Evolutionary conservation across 1,140 invertebrate genomes (phyloP).

Genomic region (Pararge aegeria): DNA sequence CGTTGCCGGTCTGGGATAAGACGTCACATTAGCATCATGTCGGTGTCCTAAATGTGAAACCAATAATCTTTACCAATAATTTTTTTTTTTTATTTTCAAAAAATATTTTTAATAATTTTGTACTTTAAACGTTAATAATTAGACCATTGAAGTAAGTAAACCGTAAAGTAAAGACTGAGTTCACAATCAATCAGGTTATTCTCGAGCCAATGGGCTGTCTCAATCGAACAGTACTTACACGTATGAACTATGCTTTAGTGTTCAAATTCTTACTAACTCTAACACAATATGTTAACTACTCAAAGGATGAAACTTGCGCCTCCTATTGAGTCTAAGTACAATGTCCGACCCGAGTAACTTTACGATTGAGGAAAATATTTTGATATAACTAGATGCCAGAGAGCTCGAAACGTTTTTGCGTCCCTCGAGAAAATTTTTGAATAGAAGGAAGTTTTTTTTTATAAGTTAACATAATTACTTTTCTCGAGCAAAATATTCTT

Average conservation of each 20-base stretch:
- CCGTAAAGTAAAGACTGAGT: too few relatives aligned
- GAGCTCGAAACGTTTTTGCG: neutral
- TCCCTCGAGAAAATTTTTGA: neutral
- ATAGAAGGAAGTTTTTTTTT: constrained; percentile 3
- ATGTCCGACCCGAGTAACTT: neutral
- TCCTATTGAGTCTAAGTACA: constrained; percentile 5
- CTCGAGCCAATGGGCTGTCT: too few relatives aligned
- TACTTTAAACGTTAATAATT: too few relatives aligned
- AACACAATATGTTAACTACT: too few relatives aligned
- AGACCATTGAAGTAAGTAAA: too few relatives aligned
- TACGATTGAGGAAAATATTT: neutral
- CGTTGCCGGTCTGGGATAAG: too few relatives aligned
- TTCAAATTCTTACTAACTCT: constrained; percentile 10
- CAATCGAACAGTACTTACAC: constrained; percentile 26
- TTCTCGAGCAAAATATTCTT: neutral
- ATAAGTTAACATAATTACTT: neutral
- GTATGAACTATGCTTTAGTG: constrained; percentile 53
- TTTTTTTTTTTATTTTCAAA: too few relatives aligned
- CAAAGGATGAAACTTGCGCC: constrained; percentile 5
- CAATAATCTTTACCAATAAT: too few relatives aligned
- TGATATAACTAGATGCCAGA: constrained; percentile 1
- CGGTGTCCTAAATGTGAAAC: too few relatives aligned
- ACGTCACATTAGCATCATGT: too few relatives aligned
- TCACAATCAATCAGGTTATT: too few relatives aligned
- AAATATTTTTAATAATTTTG: too few relatives aligned